phyloP scores from a whole-genome alignment of 1,140 invertebrate species.

The Drosophila elegans region DNA sequence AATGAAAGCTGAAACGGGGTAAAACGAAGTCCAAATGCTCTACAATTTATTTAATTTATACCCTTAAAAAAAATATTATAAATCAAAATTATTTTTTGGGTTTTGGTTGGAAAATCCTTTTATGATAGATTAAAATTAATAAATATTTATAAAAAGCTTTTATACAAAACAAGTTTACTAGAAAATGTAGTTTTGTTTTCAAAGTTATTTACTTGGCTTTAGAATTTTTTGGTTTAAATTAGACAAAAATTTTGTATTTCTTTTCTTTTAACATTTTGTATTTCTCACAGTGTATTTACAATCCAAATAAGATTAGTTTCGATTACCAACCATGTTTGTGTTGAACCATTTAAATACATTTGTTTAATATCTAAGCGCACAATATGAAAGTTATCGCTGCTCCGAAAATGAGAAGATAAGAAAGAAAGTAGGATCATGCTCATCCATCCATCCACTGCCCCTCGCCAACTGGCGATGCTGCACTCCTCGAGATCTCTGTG shows the following conservation, averaged over 20 bases:
- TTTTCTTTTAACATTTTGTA: too few species aligned
- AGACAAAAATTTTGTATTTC: too few species aligned
- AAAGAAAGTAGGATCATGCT: slow-evolving; percentile 44
- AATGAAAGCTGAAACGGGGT: neutral
- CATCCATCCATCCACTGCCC: slow-evolving; percentile 1
- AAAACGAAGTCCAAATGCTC: slow-evolving; percentile 1
- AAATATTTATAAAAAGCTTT: too few species aligned
- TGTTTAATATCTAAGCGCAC: slow-evolving; percentile 11
- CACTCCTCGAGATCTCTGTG: slow-evolving; percentile 4
- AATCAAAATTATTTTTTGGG: too few species aligned
- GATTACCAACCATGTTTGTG: neutral
- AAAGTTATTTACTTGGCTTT: too few species aligned
- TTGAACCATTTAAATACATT: slow-evolving; percentile 23
- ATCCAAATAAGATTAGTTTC: neutral
- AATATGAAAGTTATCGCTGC: slow-evolving; percentile 27
- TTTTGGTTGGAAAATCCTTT: too few species aligned
- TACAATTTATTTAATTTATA: neutral
- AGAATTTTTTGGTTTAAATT: too few species aligned
- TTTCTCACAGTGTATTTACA: slow-evolving; percentile 2
- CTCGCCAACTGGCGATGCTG: neutral
- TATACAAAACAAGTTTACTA: too few species aligned
- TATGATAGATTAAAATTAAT: too few species aligned
- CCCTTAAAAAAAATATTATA: too few species aligned
- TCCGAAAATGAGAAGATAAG: slow-evolving; percentile 24
- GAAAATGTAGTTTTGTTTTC: too few species aligned